Evolutionary conservation across 2,888 invertebrate species (phyloP), one percentile per base, ranked within the genome.

Genomic region (Lepidochrysops patricia): DNA sequence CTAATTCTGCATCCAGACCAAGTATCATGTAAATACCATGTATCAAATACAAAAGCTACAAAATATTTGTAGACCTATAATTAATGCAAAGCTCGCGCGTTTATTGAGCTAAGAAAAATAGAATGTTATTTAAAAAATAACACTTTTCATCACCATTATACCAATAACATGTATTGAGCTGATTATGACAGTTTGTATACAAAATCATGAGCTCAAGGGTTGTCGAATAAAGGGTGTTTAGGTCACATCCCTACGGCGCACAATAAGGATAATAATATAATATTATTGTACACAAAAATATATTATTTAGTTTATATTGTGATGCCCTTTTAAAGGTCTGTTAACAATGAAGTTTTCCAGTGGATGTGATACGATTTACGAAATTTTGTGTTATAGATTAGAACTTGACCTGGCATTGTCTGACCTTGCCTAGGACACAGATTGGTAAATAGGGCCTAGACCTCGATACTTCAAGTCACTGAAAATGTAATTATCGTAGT

Each of bases 101-200:
- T n/a, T 48, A 7, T 25, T 52, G 27, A 13, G 48, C 13, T 13
- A 56, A 43, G 56, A 56, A n/a, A n/a, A n/a, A n/a, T n/a, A n/a
- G n/a, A n/a, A n/a, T n/a, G n/a, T n/a, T n/a, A n/a, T n/a, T n/a
- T n/a, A 57, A 32, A 12, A 23, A n/a, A 50, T 26, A 25, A 15
- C 29, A 60, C 62, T 58, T 72, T 72, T 4, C 62, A 58, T 1
- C 35, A 0, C 61, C 62, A 64, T 62, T 66, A 71, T 77, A 75
- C 74, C 32, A 52, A 34, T 58, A 35, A 52, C 26, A 58, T 26
- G 50, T 26, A 50, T 29, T 35, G 58, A 49, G 50, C 35, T 27
- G 79, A 79, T 81, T 82, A 80, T 80, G 77, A 79, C 75, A 71
- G 78, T 74, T 77, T 77, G 72, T 72, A 77, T 74, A 74, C 73